Percentiles rank a stretch among this genome's conserved stretches.
These are phyloP conservation scores for Silurus glanis DNA, from an alignment of 2,113 vertebrate species.

Conservation along the genomic window DNA sequence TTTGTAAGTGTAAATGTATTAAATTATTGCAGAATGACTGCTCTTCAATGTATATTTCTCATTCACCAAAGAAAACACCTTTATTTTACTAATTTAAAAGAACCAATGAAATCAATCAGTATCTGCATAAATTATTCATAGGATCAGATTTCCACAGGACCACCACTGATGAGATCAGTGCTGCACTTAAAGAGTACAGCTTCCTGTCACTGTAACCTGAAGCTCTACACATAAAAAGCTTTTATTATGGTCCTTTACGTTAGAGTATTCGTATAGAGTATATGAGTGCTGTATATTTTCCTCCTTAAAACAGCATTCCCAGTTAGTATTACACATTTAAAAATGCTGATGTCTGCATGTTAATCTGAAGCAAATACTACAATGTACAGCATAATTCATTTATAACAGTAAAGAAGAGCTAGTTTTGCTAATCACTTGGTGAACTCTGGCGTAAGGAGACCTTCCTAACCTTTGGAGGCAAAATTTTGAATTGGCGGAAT, in stretches of 20 bases:
- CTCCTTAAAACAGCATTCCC: background rate
- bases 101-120: background rate
- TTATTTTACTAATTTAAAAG: background rate
- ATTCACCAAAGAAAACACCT: background rate
- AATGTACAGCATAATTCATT: background rate
- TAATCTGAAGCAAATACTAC: background rate
- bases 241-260: background rate
- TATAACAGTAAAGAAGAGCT: background rate
- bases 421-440: background rate
- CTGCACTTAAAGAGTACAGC: background rate
- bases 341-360: background rate
- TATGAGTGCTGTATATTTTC: background rate
- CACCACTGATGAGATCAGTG: background rate
- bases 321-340: background rate
- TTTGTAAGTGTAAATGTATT: background rate
- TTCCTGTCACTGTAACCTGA: slow-evolving; percentile 1
- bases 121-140: background rate
- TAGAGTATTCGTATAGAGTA: too few species aligned
- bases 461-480: background rate
- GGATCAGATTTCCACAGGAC: background rate
- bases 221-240: background rate
- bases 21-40: background rate
- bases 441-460: background rate
- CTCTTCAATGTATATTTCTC: background rate
- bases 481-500: background rate